These are phyloP conservation scores for Ennomos fuscantarius DNA, from an alignment of 2,888 invertebrate genomes.

Conservation along the genomic window DNA sequence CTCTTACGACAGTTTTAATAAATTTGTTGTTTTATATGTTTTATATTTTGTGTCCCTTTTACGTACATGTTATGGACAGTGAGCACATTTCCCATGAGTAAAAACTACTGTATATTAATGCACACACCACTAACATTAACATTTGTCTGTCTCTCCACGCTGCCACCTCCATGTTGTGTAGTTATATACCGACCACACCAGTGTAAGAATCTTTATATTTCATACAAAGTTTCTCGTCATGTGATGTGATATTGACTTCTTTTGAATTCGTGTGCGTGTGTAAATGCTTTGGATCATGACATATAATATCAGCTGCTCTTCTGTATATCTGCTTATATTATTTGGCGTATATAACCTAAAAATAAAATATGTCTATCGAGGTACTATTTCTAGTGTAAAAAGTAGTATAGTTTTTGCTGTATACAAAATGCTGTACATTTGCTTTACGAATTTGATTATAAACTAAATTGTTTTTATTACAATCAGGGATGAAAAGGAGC, in stretches of 20 bases:
- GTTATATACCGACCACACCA: slow-evolving; percentile 87
- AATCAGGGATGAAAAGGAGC: slow-evolving; percentile 91
- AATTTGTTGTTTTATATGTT: slow-evolving; percentile 39
- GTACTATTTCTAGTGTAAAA: slow-evolving; percentile 6
- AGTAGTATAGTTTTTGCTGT: slow-evolving; percentile 13
- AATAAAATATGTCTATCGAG: slow-evolving; percentile 1
- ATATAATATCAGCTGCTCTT: slow-evolving; percentile 19
- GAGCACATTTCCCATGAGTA: slow-evolving; percentile 19
- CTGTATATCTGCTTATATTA: slow-evolving; percentile 15
- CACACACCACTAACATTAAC: slow-evolving; percentile 64
- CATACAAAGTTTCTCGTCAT: slow-evolving; percentile 41
- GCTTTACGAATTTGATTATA: slow-evolving; percentile 11
- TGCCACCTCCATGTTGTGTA: slow-evolving; percentile 78
- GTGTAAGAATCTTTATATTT: slow-evolving; percentile 83
- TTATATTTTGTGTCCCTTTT: slow-evolving; percentile 41
- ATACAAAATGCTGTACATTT: slow-evolving; percentile 37
- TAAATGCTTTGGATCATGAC: slow-evolving; percentile 17
- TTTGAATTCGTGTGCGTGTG: slow-evolving; percentile 39
- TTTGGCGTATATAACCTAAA: background rate
- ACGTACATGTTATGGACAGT: slow-evolving; percentile 26
- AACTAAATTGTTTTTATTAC: slow-evolving; percentile 15
- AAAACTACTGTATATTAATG: slow-evolving; percentile 42
- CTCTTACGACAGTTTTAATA: slow-evolving; percentile 69
- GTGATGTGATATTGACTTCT: slow-evolving; percentile 23
- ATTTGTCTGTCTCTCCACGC: slow-evolving; percentile 74